Conservation (phyloP, 2,888 invertebrate genomes). For the Lochmaea crataegi region DNA sequence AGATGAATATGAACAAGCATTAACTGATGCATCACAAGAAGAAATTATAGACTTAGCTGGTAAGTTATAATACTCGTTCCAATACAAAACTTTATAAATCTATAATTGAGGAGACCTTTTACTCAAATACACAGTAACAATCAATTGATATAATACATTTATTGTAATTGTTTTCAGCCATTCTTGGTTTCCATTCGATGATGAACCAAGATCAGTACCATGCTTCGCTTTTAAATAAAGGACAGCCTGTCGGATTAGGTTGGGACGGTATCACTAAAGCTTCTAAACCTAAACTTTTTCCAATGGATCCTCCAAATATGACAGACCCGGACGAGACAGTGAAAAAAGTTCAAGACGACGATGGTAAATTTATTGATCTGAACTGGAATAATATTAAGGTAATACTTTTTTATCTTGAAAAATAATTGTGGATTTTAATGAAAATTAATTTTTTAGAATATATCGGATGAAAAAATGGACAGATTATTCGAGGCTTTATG, state of each 20-base stretch:
- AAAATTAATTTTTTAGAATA: slow-evolving; percentile 76
- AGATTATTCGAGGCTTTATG: slow-evolving; percentile 89
- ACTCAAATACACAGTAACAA: no score
- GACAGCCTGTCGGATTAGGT: slow-evolving; percentile 88
- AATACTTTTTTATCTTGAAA: slow-evolving; percentile 30
- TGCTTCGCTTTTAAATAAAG: slow-evolving; percentile 93
- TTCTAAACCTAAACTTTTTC: slow-evolving; percentile 88
- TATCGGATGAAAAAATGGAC: slow-evolving; percentile 95
- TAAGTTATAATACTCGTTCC: slow-evolving; percentile 56
- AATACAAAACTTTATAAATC: no score
- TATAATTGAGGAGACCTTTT: no score
- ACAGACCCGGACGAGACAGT: slow-evolving; percentile 96
- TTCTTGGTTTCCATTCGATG: slow-evolving; percentile 99
- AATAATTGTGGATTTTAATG: no score
- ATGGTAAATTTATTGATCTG: slow-evolving; percentile 86
- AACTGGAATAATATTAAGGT: slow-evolving; percentile 99
- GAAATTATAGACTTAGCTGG: slow-evolving; percentile 98
- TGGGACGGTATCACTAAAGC: slow-evolving; percentile 97
- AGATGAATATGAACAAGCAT: slow-evolving; percentile 93
- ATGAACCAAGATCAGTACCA: slow-evolving; percentile 99
- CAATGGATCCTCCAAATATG: slow-evolving; percentile 95
- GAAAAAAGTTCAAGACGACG: slow-evolving; percentile 89
- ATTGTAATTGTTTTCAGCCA: slow-evolving; percentile 72
- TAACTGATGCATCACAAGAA: slow-evolving; percentile 88
- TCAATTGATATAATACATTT: no score